A percentile compares a stretch with the other conserved stretches of the same genome.
These are phyloP conservation scores for Prionailurus viverrinus DNA, from an alignment of 2,113 vertebrate genomes.

Conservation along the genomic window DNA sequence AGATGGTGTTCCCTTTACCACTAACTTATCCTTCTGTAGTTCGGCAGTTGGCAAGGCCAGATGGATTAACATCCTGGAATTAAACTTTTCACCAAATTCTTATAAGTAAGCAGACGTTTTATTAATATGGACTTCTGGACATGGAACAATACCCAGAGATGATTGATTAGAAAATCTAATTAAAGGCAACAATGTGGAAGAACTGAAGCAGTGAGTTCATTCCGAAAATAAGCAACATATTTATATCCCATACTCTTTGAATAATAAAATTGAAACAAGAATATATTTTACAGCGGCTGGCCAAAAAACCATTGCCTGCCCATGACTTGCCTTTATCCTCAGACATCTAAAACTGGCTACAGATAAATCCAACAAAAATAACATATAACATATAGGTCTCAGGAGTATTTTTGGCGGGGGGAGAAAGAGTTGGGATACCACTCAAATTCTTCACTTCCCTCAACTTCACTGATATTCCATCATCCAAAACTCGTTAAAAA, in stretches of 20 bases:
- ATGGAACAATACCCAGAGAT: conserved; percentile 81
- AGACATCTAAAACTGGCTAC: neutral
- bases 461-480: neutral
- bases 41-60: conserved; percentile 80
- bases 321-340: neutral
- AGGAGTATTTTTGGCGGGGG: neutral
- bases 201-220: conserved; percentile 26
- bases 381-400: neutral
- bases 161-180: conserved; percentile 86
- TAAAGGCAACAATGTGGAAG: conserved; percentile 83
- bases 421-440: neutral
- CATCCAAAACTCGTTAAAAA: neutral
- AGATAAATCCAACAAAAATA: neutral
- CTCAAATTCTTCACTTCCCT: neutral
- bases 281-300: conserved; percentile 37
- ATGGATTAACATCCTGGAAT: conserved; percentile 84
- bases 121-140: conserved; percentile 84
- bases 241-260: conserved; percentile 69
- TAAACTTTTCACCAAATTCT: conserved; percentile 85
- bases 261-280: conserved; percentile 58
- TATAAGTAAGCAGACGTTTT: conserved; percentile 85
- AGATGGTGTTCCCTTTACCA: conserved; percentile 82
- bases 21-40: conserved; percentile 74
- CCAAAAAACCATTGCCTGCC: conserved; percentile 65
- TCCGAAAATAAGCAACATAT: conserved; percentile 79